These are phyloP conservation scores for Papilio polyxenes DNA, from an alignment of 1,140 invertebrate species.

Conservation along the genomic window DNA sequence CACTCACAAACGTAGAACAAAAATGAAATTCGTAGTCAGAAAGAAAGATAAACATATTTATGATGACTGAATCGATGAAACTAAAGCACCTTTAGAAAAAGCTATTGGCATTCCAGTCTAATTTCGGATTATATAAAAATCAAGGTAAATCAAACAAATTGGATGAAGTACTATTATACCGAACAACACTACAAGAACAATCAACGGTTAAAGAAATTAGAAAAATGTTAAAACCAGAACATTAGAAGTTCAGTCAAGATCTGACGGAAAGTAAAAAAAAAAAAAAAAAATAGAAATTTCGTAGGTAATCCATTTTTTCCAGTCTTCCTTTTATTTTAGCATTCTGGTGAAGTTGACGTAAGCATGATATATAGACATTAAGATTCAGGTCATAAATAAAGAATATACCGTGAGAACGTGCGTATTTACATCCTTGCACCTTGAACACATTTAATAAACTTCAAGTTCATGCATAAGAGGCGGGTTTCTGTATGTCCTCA, in stretches of 20 bases:
- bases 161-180: too few relatives aligned
- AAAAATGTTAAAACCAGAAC: neutral
- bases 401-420: conserved; percentile 15
- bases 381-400: conserved; percentile 24
- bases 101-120: too few relatives aligned
- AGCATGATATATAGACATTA: neutral
- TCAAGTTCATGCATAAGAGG: conserved; percentile 25
- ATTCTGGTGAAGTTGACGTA: neutral
- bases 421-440: conserved; percentile 20
- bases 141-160: too few relatives aligned
- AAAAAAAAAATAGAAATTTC: neutral
- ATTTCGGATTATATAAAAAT: too few relatives aligned
- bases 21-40: neutral
- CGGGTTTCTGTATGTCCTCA: conserved; percentile 23
- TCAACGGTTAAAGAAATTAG: neutral
- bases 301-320: neutral
- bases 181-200: too few relatives aligned
- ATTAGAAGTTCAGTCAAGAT: too few relatives aligned
- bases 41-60: too few relatives aligned
- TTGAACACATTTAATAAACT: conserved; percentile 32
- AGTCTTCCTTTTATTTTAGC: neutral
- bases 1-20: neutral
- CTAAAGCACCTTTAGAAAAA: neutral
- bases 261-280: too few relatives aligned
- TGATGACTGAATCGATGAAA: too few relatives aligned